Evolutionary conservation across 2,113 vertebrate genomes (phyloP).

Genomic region (Corvus hawaiiensis): DNA sequence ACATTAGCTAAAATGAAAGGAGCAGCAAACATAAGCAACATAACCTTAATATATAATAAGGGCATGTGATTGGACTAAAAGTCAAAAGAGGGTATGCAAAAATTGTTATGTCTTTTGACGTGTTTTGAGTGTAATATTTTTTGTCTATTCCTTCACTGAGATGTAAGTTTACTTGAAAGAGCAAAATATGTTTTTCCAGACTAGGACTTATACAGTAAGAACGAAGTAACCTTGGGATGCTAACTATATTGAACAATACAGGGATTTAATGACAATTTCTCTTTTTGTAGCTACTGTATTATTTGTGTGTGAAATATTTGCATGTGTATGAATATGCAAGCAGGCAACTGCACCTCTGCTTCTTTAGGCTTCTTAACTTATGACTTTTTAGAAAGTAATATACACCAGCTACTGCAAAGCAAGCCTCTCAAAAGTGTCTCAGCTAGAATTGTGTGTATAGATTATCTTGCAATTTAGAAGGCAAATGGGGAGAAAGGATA

Average conservation of each 20-base stretch:
- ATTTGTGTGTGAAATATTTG: not conserved
- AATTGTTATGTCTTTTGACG: fast-evolving
- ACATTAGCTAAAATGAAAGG: not conserved
- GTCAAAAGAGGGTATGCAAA: not conserved
- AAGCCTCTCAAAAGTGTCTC: not conserved
- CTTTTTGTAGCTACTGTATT: not conserved
- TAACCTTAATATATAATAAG: not conserved
- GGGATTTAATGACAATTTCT: not conserved
- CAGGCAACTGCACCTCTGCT: not conserved
- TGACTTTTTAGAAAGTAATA: not conserved
- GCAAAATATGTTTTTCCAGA: not conserved
- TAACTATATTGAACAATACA: not conserved
- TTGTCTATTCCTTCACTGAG: not conserved
- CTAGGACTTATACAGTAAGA: not conserved
- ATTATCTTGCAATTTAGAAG: not conserved
- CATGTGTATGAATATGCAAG: not conserved
- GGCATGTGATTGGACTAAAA: not conserved
- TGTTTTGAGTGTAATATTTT: not conserved
- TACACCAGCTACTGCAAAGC: not conserved
- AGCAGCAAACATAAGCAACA: not conserved
- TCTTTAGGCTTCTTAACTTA: not conserved
- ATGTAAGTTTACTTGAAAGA: not conserved
- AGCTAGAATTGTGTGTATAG: not conserved
- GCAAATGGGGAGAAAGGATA: not conserved
- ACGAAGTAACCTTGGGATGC: not conserved